Percentiles rank a stretch among this genome's conserved stretches.
Conservation (phyloP, 2,888 invertebrate species). For the Cenopis cana region DNA sequence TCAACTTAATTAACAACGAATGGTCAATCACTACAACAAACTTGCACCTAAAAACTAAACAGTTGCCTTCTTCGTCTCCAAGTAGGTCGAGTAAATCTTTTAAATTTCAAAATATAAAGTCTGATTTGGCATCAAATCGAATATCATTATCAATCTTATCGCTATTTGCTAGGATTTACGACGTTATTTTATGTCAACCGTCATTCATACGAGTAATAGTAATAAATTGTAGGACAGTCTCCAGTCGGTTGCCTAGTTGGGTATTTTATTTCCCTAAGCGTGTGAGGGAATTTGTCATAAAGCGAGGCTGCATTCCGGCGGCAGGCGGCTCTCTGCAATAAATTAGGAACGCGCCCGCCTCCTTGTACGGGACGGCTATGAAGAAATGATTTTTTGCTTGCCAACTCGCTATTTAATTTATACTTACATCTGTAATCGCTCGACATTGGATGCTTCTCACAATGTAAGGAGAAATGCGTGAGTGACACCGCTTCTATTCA, state of each 20-base stretch:
- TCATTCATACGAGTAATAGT: slow-evolving; percentile 51
- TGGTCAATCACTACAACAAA: not conserved
- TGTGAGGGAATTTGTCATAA: slow-evolving; percentile 60
- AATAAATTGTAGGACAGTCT: slow-evolving; percentile 55
- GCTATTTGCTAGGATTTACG: slow-evolving; percentile 54
- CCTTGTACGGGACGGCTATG: slow-evolving; percentile 51
- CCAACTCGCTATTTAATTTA: slow-evolving; percentile 48
- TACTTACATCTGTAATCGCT: slow-evolving; percentile 36
- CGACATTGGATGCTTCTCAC: slow-evolving; percentile 44
- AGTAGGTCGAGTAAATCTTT: slow-evolving; percentile 48
- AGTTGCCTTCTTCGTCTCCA: not conserved
- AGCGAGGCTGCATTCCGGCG: slow-evolving; percentile 50
- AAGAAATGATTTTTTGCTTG: slow-evolving; percentile 57
- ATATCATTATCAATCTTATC: slow-evolving; percentile 52
- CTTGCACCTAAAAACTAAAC: no score
- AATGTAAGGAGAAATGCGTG: slow-evolving; percentile 25
- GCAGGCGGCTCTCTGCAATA: slow-evolving; percentile 49
- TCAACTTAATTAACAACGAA: not conserved
- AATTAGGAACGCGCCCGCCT: slow-evolving; percentile 51
- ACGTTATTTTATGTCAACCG: slow-evolving; percentile 53
- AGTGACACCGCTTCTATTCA: slow-evolving; percentile 24
- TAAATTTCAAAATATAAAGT: slow-evolving; percentile 54
- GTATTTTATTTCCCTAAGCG: slow-evolving; percentile 56
- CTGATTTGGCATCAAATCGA: slow-evolving; percentile 53
- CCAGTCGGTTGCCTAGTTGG: slow-evolving; percentile 54